These are phyloP conservation scores for Muschampia plurimacula DNA, from an alignment of 2,888 invertebrate genomes.

Conservation along the genomic window DNA sequence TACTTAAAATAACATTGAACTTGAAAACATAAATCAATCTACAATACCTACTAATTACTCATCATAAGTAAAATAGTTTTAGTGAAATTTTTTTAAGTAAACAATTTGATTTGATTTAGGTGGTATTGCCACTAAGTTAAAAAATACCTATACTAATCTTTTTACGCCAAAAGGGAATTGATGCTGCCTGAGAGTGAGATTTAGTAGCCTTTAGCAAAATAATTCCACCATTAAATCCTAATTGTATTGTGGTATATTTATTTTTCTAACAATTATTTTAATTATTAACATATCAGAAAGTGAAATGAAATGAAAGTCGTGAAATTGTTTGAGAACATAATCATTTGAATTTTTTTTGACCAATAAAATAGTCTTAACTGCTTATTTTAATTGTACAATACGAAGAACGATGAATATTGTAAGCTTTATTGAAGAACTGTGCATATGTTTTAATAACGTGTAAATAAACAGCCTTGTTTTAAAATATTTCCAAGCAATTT, in stretches of 20 bases:
- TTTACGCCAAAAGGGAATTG: slow-evolving; percentile 1
- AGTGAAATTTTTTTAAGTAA: too few species aligned
- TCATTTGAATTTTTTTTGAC: slow-evolving; percentile 45
- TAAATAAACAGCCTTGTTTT: slow-evolving; percentile 20
- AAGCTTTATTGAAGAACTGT: slow-evolving; percentile 28
- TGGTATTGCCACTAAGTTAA: too few species aligned
- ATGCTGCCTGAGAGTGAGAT: slow-evolving; percentile 10
- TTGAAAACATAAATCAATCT: too few species aligned
- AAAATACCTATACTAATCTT: neutral
- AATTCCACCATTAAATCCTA: slow-evolving; percentile 5
- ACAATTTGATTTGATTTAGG: too few species aligned
- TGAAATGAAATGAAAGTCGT: slow-evolving; percentile 43
- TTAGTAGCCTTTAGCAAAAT: slow-evolving; percentile 3
- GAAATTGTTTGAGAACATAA: slow-evolving; percentile 48
- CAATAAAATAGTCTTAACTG: slow-evolving; percentile 42
- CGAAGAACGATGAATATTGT: neutral
- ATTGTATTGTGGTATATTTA: neutral
- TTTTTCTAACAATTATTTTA: slow-evolving; percentile 11
- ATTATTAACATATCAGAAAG: slow-evolving; percentile 45
- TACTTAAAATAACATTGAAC: too few species aligned
- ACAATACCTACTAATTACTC: too few species aligned
- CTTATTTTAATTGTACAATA: slow-evolving; percentile 38
- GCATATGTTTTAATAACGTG: slow-evolving; percentile 21
- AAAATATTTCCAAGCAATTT: slow-evolving; percentile 33
- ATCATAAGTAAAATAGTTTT: too few species aligned